phyloP scores from a whole-genome alignment of 2,797 vertebrate genomes.

The Syngnathus rostellatus region DNA sequence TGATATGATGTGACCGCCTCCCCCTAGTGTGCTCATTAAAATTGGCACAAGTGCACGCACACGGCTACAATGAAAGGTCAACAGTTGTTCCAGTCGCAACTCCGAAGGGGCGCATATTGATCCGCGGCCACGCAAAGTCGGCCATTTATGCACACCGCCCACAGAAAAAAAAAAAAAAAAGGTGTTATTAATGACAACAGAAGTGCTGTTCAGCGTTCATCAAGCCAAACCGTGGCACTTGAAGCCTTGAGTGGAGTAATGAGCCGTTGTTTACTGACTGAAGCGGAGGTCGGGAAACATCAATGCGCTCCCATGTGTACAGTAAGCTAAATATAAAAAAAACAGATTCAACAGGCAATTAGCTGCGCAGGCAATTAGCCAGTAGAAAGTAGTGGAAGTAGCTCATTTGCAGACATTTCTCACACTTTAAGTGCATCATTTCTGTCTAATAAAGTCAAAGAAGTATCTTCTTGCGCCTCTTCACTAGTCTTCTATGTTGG shows the following conservation, averaged over 20 bases:
- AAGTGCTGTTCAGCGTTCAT: constrained; percentile 24
- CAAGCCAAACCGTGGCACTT: constrained; percentile 16
- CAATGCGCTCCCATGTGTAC: constrained; percentile 3
- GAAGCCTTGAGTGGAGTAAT: constrained; percentile 10
- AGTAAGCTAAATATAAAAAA: constrained; percentile 7
- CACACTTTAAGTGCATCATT: constrained; percentile 1
- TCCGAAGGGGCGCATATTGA: constrained; percentile 25
- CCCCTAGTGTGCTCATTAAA: constrained; percentile 42
- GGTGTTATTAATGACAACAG: constrained; percentile 28
- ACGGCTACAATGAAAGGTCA: constrained; percentile 34
- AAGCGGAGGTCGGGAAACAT: background rate
- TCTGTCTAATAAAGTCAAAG: background rate
- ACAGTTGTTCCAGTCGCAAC: constrained; percentile 25
- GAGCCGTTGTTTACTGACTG: background rate
- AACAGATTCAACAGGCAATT: constrained; percentile 7
- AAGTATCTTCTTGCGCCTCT: background rate
- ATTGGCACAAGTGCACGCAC: constrained; percentile 44
- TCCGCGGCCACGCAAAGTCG: background rate
- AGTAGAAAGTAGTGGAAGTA: background rate
- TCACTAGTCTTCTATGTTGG: background rate
- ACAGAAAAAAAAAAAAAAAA: constrained; percentile 12
- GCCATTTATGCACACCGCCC: constrained; percentile 22
- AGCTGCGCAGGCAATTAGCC: constrained; percentile 1
- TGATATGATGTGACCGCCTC: constrained; percentile 39
- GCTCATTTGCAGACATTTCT: constrained; percentile 6